Base-by-base conservation (phyloP, 2,888 invertebrate species). In the Malthinus seriepunctatus region DNA sequence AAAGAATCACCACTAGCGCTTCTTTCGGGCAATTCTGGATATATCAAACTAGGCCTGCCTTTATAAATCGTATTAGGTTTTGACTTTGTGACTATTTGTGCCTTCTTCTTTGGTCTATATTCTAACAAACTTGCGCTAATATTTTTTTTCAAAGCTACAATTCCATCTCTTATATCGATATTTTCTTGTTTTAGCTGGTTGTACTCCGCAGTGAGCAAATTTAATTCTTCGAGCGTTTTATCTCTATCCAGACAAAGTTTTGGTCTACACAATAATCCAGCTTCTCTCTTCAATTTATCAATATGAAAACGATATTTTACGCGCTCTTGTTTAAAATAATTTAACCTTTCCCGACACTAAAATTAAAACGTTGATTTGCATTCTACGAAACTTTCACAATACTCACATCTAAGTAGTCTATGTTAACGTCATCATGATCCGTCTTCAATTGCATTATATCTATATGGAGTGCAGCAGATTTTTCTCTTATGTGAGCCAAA, bases 401-500 rank as follows among this genome's bases (percentile, higher is more conserved):
- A 57, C 65, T 61, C 60, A 70, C 70, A 10, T 65, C 63, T 2
- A 42, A 56, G 5, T 65, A 59, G 49, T 70, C 64, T 9, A 57
- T 44, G 39, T 68, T 66, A 3, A 71, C 59, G 6, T 66, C 62
- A 8, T 58, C 54, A 14, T 69, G 61, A 23, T 66, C 64, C 6
- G 68, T 64, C 7, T 60, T 59, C 38, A 71, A 61, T 15, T 71
- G 66, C 9, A 61, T 54, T 38, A 75, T 67, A 54, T 81, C 80
- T 1, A 70, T 52, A 14, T 68, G 66, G 3, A 73, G 64, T 1
- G 74, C 81, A 64, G 81, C 75, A 10, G 81, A 76, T 71, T 83
- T 83, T 71, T 83, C 83, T 63, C 81, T 78, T 32, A 82, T 69
- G 65, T 84, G 83, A 1, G 83, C 82, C 49, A 83, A 66, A 14